These are phyloP conservation scores for Chinchilla lanigera DNA, from an alignment of 2,113 vertebrate species.

Conservation along the genomic window DNA sequence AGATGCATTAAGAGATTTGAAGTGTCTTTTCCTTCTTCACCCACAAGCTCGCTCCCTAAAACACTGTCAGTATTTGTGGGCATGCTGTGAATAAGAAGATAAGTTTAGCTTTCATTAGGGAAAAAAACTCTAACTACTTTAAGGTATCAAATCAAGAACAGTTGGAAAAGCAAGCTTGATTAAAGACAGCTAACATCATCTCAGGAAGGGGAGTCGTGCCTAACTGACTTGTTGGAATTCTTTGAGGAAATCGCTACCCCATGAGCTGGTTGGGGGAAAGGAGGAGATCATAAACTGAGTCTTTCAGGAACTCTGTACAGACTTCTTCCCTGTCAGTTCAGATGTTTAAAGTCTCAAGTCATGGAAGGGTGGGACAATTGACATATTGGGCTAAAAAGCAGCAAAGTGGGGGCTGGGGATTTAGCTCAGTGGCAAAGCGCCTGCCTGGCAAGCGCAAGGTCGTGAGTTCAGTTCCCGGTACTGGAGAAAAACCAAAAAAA, in stretches of 20 bases:
- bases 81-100: conserved; percentile 74
- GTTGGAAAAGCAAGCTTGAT: conserved; percentile 89
- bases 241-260: conserved; percentile 88
- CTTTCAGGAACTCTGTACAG: conserved; percentile 85
- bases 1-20: conserved; percentile 33
- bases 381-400: conserved; percentile 84
- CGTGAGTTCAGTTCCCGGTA: no score
- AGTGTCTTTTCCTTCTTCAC: neutral
- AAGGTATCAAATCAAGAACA: conserved; percentile 87
- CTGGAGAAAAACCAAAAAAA: no score
- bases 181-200: conserved; percentile 89
- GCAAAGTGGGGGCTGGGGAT: no score
- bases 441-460: no score
- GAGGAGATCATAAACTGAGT: conserved; percentile 82
- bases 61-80: conserved; percentile 27
- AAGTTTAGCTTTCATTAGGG: conserved; percentile 72
- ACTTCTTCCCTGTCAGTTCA: conserved; percentile 87
- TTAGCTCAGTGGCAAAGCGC: no score
- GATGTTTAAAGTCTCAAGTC: conserved; percentile 88
- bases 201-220: conserved; percentile 87
- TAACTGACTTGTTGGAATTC: conserved; percentile 90
- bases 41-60: neutral
- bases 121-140: conserved; percentile 80
- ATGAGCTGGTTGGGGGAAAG: conserved; percentile 79
- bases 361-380: conserved; percentile 84